Conservation (phyloP, 2,113 vertebrate species). For the human (Homo sapiens) region DNA sequence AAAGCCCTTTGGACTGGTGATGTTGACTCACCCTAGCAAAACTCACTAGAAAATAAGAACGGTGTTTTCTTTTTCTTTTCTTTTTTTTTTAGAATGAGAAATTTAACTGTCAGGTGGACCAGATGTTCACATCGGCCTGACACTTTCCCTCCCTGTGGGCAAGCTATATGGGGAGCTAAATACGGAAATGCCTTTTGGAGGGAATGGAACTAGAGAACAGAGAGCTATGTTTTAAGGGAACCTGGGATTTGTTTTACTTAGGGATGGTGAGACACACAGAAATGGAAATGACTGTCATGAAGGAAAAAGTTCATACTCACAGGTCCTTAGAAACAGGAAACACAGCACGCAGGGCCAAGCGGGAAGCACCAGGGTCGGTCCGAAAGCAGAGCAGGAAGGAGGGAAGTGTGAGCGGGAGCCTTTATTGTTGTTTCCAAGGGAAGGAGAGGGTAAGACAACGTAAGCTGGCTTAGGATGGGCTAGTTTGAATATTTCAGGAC, state of each 20-base stretch:
- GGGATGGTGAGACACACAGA: background rate
- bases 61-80: too few species aligned
- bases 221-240: background rate
- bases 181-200: background rate
- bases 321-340: background rate
- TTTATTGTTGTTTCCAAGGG: background rate
- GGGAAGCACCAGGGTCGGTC: accelerated
- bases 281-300: background rate
- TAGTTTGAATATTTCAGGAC: background rate
- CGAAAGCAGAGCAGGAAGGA: background rate
- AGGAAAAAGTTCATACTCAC: background rate
- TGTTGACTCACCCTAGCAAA: background rate
- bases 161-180: background rate
- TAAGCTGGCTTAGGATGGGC: background rate
- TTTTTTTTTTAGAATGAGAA: background rate
- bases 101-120: background rate
- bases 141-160: background rate
- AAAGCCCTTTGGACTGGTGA: background rate
- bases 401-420: background rate
- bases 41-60: background rate
- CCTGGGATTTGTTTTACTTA: background rate
- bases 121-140: background rate
- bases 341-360: accelerated
- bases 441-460: background rate
- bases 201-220: background rate